These are phyloP conservation scores for Chelon auratus DNA, from an alignment of 2,797 vertebrate genomes.

Conservation along the genomic window DNA sequence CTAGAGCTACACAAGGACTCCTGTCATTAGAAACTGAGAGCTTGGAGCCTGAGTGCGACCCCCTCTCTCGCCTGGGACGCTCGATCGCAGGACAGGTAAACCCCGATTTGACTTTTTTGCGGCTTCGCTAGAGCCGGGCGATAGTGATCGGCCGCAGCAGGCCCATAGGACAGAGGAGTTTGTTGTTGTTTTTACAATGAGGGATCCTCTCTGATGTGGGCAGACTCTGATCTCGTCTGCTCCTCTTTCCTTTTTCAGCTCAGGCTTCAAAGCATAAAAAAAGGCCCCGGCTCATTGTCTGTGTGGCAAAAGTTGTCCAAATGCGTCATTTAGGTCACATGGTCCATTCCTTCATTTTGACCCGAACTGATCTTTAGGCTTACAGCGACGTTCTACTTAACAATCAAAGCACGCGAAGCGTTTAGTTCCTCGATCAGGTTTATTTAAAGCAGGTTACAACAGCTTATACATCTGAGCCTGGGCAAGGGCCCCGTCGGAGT, in stretches of 20 bases:
- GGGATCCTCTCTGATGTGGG: conserved; percentile 37
- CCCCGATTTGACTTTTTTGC: conserved; percentile 33
- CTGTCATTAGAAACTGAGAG: conserved; percentile 53
- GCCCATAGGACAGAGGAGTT: conserved; percentile 40
- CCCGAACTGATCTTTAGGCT: conserved; percentile 35
- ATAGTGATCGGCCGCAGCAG: conserved; percentile 30
- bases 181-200: conserved; percentile 46
- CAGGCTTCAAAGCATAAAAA: conserved; percentile 21
- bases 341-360: conserved; percentile 32
- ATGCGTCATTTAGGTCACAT: conserved; percentile 10
- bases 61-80: conserved; percentile 26
- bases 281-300: conserved; percentile 16
- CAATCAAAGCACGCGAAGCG: conserved; percentile 28
- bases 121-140: conserved; percentile 37
- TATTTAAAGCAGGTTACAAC: conserved; percentile 47
- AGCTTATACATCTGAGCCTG: conserved; percentile 27
- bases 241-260: conserved; percentile 25
- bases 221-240: conserved; percentile 35
- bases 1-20: conserved; percentile 62
- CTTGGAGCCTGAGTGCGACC: conserved; percentile 37
- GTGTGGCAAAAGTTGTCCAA: not conserved
- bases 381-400: conserved; percentile 34
- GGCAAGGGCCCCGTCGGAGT: conserved; percentile 38
- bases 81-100: conserved; percentile 51
- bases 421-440: conserved; percentile 33